phyloP scores from a whole-genome alignment of 2,888 invertebrate genomes.

The Venusia cambrica region DNA sequence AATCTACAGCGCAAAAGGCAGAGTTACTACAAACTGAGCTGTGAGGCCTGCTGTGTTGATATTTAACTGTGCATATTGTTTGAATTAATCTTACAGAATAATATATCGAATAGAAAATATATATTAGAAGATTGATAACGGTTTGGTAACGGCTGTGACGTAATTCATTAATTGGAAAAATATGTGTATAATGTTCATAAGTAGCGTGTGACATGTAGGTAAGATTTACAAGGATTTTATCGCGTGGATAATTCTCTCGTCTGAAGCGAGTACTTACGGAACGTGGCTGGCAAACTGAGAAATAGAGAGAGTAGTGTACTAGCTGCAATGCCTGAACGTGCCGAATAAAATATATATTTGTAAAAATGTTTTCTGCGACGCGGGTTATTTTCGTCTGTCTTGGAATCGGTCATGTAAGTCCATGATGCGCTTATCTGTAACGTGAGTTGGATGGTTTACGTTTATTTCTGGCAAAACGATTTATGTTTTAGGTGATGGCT shows the following conservation, averaged over 20 bases:
- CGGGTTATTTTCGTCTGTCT: slow-evolving; percentile 27
- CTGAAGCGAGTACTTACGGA: slow-evolving; percentile 45
- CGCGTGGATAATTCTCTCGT: slow-evolving; percentile 58
- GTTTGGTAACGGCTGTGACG: no score
- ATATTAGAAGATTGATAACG: no score
- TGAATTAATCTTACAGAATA: no score
- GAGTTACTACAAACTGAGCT: no score
- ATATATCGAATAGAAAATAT: no score
- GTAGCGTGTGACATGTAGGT: slow-evolving; percentile 37
- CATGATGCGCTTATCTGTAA: slow-evolving; percentile 5
- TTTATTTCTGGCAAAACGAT: slow-evolving; percentile 16
- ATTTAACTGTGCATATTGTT: no score
- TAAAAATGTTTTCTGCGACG: slow-evolving; percentile 34
- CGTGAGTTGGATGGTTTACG: slow-evolving; percentile 1
- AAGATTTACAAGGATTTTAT: slow-evolving; percentile 57
- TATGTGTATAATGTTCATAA: slow-evolving; percentile 28
- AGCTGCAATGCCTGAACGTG: slow-evolving; percentile 14
- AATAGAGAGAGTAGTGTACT: slow-evolving; percentile 39
- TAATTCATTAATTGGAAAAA: slow-evolving; percentile 15
- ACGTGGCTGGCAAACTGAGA: slow-evolving; percentile 39
- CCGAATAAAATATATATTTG: slow-evolving; percentile 23
- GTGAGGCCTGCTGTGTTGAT: no score
- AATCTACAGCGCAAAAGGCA: no score
- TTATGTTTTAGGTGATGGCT: slow-evolving; percentile 46
- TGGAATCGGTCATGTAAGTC: slow-evolving; percentile 44